A percentile compares a stretch with the other conserved stretches of the same genome.
Conservation (phyloP, 2,797 vertebrate species). For the Fistularia tabacaria region DNA sequence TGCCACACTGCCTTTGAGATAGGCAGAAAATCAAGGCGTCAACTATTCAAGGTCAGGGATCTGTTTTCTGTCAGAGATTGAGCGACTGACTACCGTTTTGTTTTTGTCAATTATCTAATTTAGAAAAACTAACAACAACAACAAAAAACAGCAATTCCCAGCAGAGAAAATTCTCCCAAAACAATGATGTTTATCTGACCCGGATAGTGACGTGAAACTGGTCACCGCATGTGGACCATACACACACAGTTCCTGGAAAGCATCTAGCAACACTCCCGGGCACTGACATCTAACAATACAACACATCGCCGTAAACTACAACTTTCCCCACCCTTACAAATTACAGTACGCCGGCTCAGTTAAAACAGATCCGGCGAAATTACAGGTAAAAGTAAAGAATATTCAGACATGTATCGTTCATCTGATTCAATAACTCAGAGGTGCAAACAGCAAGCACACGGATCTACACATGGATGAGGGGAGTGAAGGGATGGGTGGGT, state of each 20-base stretch:
- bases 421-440: too few relatives aligned
- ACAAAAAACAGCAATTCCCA: too few relatives aligned
- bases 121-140: too few relatives aligned
- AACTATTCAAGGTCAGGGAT: slow-evolving; percentile 22
- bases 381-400: too few relatives aligned
- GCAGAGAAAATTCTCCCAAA: slow-evolving; percentile 3
- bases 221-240: background rate
- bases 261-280: too few relatives aligned
- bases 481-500: slow-evolving; percentile 8
- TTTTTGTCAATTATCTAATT: too few relatives aligned
- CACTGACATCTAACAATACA: slow-evolving; percentile 5
- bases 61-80: slow-evolving; percentile 14
- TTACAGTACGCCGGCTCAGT: too few relatives aligned
- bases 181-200: slow-evolving; percentile 31
- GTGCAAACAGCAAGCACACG: background rate
- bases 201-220: too few relatives aligned
- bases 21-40: background rate
- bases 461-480: slow-evolving; percentile 1
- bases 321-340: too few relatives aligned
- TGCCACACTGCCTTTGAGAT: background rate
- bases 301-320: background rate
- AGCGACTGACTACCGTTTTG: slow-evolving; percentile 9
- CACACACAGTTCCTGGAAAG: slow-evolving; percentile 17
- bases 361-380: too few relatives aligned
- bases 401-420: background rate